Percentiles rank a stretch among this genome's conserved stretches.
Conservation (phyloP, 2,113 vertebrate species). For the Neoarius graeffei region DNA sequence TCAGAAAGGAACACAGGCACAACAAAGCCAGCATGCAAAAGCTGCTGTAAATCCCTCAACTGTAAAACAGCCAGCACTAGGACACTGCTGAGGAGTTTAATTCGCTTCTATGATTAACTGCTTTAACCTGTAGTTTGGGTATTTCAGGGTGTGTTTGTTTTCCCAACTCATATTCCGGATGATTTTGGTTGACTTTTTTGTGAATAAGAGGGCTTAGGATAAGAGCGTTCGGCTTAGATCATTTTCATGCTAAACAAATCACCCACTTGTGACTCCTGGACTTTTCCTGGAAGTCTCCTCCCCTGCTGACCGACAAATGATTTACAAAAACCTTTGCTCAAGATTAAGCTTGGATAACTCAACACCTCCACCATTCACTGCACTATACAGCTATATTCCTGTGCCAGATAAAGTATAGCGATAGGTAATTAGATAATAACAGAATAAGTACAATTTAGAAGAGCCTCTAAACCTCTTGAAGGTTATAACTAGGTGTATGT, state of each 20-base stretch:
- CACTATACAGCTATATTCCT: background rate
- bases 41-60: background rate
- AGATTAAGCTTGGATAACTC: background rate
- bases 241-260: constrained; percentile 28
- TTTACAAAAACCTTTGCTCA: background rate
- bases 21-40: background rate
- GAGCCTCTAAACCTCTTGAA: background rate
- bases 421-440: background rate
- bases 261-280: background rate
- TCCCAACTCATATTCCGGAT: background rate
- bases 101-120: background rate
- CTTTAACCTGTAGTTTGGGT: background rate
- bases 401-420: background rate
- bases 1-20: background rate
- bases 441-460: background rate
- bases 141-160: background rate
- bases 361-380: no score
- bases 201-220: background rate
- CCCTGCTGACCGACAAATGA: background rate
- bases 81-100: background rate
- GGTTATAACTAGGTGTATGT: background rate
- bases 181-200: background rate
- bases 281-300: background rate
- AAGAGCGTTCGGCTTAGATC: background rate
- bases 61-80: background rate